Base-by-base conservation (phyloP, 2,113 vertebrate species). In the Dermatemys mawii region DNA sequence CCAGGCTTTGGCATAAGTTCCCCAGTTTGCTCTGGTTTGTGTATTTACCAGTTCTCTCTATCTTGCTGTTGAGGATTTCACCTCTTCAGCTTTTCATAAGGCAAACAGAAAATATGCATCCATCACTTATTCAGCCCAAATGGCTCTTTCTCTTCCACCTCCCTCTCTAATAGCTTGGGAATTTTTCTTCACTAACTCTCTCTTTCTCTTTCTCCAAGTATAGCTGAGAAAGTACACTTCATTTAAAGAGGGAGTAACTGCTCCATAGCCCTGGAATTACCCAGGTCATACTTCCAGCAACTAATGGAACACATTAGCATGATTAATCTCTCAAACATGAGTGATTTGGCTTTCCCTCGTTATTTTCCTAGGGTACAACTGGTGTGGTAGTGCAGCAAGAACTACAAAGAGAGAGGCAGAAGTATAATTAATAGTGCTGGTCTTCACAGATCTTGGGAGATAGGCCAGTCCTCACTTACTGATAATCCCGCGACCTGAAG, bases 341-440 rank as follows among this genome's bases (percentile, higher is more conserved):
- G 85, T 81, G 78, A 81, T 86, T 84, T 95, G 11, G 3, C 88
- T 95, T 96, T 93, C 27, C 57, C 41, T 86, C 84, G 16, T 78
- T 24, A 14, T 27, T 86, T 11, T 88, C 41, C 50, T 8, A 49
- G 60, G 48, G 26, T 44, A 44, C 12, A 73, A 35, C 5, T 50
- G 27, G 55, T 46, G 51, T 11, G 3, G 8, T 79, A 19, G 48
- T 63, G 78, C 50, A 94, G 21, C 53, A 78, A 87, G 17, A 55
- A 48, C 27, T 8, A 51, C 35, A 29, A 84, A 38, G 22, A 85
- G 10, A 90, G 86, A 81, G 53, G 17, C 53, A 94, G 5, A 14
- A 5, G 11, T 50, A 4, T 41, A 81, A 50, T 38, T 83, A 86
- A 3, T 21, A 79, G 44, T 35, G 8, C 19, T 76, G 44, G 5